These are phyloP conservation scores for Ceratina japonica DNA, from an alignment of 1,140 invertebrate genomes.

Conservation along the genomic window DNA sequence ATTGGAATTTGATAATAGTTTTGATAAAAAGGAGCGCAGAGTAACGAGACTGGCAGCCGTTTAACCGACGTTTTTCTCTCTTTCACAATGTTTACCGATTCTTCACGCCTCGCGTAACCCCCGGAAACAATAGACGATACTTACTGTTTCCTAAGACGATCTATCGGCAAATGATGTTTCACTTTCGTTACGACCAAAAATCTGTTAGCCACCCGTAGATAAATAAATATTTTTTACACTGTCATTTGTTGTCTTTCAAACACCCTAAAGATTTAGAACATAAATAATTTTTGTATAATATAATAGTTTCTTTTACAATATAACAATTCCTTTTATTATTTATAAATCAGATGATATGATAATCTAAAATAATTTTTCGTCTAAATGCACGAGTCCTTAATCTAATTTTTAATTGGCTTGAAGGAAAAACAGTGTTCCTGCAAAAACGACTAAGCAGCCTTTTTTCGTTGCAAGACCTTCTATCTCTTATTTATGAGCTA, in stretches of 20 bases:
- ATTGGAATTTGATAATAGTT: not conserved
- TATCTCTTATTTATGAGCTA: not conserved
- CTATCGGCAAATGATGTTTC: not conserved
- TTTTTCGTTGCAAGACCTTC: not conserved
- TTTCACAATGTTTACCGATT: conserved; percentile 18
- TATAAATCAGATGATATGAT: too few relatives aligned
- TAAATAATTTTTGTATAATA: too few relatives aligned
- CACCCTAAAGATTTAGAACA: too few relatives aligned
- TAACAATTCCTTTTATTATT: too few relatives aligned
- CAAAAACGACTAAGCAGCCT: not conserved
- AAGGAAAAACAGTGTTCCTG: too few relatives aligned
- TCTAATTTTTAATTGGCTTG: too few relatives aligned
- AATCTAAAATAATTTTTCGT: too few relatives aligned
- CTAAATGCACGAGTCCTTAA: too few relatives aligned
- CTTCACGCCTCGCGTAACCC: not conserved
- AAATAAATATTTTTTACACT: conserved; percentile 18
- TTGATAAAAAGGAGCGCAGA: not conserved
- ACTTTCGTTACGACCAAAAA: not conserved
- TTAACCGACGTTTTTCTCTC: conserved; percentile 14
- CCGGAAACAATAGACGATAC: not conserved
- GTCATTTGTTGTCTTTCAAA: not conserved
- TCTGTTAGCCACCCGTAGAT: not conserved
- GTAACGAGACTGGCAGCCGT: conserved; percentile 8
- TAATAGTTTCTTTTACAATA: too few relatives aligned
- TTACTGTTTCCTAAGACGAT: not conserved